phyloP scores from a whole-genome alignment of 2,113 vertebrate genomes.

The Ictalurus furcatus region DNA sequence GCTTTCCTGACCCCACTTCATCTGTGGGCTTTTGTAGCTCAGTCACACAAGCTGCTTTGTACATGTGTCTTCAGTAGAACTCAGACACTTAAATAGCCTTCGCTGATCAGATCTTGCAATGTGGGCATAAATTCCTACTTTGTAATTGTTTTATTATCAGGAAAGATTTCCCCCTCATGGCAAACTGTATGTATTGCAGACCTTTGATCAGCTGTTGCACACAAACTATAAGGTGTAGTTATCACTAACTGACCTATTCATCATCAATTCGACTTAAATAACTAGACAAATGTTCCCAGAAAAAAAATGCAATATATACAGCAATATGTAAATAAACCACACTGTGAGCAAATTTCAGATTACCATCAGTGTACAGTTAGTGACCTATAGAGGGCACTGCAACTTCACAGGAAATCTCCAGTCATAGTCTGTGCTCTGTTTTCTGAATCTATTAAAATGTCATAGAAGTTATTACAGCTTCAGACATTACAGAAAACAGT shows the following conservation, averaged over 20 bases:
- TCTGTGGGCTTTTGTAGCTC: background rate
- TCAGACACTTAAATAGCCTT: background rate
- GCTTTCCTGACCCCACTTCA: background rate
- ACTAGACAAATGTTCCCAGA: background rate
- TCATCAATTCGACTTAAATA: background rate
- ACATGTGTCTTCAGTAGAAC: background rate
- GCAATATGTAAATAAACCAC: background rate
- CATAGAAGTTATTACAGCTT: background rate
- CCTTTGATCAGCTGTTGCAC: background rate
- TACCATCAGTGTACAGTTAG: background rate
- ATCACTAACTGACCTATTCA: background rate
- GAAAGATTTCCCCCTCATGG: conserved; percentile 39
- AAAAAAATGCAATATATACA: background rate
- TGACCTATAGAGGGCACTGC: conserved; percentile 41
- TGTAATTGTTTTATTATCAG: background rate
- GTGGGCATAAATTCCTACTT: background rate
- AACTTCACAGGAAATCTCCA: conserved; percentile 12
- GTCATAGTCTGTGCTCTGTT: background rate
- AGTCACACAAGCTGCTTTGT: background rate
- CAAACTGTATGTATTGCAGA: conserved; percentile 14
- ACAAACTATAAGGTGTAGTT: background rate
- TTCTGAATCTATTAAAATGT: background rate
- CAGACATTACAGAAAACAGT: background rate
- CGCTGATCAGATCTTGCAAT: background rate
- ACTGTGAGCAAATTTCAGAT: background rate